These are phyloP conservation scores for Ammodytes marinus DNA, from an alignment of 2,113 vertebrate species.

Conservation along the genomic window DNA sequence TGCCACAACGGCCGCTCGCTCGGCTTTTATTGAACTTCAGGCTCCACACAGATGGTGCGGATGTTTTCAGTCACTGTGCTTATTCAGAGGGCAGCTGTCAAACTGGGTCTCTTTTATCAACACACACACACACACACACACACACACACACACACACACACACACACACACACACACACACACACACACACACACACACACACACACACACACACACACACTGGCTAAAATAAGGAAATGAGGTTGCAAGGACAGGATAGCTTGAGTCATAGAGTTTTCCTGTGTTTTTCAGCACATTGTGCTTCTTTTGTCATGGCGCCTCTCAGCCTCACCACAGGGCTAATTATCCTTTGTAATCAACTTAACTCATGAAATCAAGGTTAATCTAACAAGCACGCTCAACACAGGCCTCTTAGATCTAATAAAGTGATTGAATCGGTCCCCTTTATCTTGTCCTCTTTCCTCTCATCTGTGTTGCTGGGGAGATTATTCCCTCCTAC, in stretches of 20 bases:
- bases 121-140: constrained; percentile 1
- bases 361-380: constrained; percentile 57
- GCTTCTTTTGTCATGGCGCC: constrained; percentile 46
- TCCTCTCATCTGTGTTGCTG: constrained; percentile 22
- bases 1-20: neutral
- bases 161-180: constrained; percentile 3
- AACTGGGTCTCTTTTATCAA: constrained; percentile 21
- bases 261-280: constrained; percentile 51
- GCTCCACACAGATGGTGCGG: constrained; percentile 64
- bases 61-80: constrained; percentile 56
- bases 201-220: neutral
- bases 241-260: constrained; percentile 11
- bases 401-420: constrained; percentile 21
- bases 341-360: constrained; percentile 67
- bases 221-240: constrained; percentile 50
- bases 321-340: constrained; percentile 14
- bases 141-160: constrained; percentile 1
- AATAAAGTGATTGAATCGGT: constrained; percentile 53
- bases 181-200: constrained; percentile 2
- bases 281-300: constrained; percentile 38
- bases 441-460: constrained; percentile 26
- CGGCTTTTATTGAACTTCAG: constrained; percentile 38
- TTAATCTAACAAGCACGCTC: constrained; percentile 54
- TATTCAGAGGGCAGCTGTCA: constrained; percentile 13
- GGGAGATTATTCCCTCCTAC: constrained; percentile 20